phyloP scores from a whole-genome alignment of 1,140 invertebrate species.

The Zaprionus ghesquierei region DNA sequence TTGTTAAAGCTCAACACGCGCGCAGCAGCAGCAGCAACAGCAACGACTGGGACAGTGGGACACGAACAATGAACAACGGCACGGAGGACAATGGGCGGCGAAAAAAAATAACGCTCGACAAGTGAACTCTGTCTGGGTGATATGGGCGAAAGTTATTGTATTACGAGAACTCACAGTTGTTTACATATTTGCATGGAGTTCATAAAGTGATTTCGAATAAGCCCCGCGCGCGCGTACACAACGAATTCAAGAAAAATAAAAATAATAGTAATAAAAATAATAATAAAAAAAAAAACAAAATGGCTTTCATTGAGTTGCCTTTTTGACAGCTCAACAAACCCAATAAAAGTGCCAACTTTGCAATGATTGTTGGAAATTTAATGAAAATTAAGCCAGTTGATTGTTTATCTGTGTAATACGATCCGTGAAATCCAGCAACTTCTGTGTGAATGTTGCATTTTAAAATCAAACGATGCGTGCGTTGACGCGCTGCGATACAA shows the following conservation, averaged over 20 bases:
- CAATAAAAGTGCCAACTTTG: slow-evolving; percentile 2
- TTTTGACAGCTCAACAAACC: slow-evolving; percentile 20
- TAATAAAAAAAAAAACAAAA: neutral
- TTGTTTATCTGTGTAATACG: neutral
- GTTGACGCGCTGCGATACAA: neutral
- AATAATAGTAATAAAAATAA: neutral
- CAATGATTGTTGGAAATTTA: slow-evolving; percentile 8
- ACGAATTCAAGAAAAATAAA: neutral
- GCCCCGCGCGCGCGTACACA: neutral
- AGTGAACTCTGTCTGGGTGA: neutral
- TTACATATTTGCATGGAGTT: slow-evolving; percentile 8
- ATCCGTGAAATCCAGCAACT: neutral
- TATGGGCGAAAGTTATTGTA: neutral
- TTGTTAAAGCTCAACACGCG: slow-evolving; percentile 10
- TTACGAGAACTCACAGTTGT: slow-evolving; percentile 14
- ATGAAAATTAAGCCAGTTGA: neutral
- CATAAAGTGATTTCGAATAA: slow-evolving; percentile 1
- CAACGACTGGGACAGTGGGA: neutral
- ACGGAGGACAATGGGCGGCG: slow-evolving; percentile 1
- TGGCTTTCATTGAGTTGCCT: slow-evolving; percentile 7
- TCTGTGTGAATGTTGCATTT: neutral
- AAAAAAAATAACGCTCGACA: neutral
- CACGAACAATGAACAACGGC: neutral
- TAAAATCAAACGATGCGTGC: neutral
- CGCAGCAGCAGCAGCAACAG: neutral